phyloP scores from a whole-genome alignment of 2,113 vertebrate species.

The Ictalurus punctatus region DNA sequence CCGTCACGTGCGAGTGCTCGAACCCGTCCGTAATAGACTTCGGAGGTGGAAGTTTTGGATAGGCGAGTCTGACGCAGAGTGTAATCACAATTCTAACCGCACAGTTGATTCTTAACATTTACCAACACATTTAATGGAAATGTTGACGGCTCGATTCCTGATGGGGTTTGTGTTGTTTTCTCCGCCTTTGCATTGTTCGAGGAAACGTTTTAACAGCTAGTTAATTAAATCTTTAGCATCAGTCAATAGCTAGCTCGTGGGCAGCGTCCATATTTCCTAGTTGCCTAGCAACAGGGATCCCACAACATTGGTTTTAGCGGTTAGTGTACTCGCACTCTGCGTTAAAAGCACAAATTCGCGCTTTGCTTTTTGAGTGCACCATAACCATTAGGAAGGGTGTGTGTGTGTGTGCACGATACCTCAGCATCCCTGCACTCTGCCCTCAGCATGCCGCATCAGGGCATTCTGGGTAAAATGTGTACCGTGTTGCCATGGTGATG shows the following conservation, averaged over 20 bases:
- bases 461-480: slow-evolving; percentile 26
- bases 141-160: not conserved
- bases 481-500: slow-evolving; percentile 44
- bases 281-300: not conserved
- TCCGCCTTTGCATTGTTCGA: not conserved
- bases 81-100: not conserved
- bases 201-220: not conserved
- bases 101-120: not conserved
- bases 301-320: not conserved
- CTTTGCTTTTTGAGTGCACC: not conserved
- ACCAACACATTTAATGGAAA: not conserved
- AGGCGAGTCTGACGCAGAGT: not conserved
- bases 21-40: not conserved
- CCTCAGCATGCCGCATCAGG: slow-evolving; percentile 7
- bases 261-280: not conserved
- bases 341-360: not conserved
- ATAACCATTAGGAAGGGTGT: not conserved
- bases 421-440: slow-evolving; percentile 35
- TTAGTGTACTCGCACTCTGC: not conserved
- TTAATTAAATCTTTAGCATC: not conserved
- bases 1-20: not conserved
- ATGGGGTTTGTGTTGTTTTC: not conserved
- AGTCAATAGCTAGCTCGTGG: not conserved
- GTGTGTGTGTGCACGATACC: not conserved
- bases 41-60: too few species aligned